phyloP scores from a whole-genome alignment of 92 coral and sea anemone genomes.

The Bergia sp. region DNA sequence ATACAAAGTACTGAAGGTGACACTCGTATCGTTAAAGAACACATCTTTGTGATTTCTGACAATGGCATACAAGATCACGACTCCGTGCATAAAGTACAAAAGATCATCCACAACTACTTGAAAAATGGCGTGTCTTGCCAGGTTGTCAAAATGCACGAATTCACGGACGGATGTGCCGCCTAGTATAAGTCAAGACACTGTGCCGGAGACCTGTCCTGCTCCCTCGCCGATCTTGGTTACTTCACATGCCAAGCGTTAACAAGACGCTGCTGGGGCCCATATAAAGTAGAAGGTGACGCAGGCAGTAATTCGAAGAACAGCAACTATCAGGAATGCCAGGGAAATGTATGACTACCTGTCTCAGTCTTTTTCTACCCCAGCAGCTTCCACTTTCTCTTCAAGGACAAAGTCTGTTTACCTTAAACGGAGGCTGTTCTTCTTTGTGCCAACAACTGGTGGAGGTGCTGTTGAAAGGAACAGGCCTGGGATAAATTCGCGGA shows the following conservation, averaged over 20 bases:
- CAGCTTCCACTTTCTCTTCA: background rate
- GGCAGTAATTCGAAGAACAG: background rate
- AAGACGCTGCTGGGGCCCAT: constrained; percentile 2
- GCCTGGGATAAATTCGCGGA: constrained; percentile 20
- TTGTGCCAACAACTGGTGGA: constrained; percentile 36
- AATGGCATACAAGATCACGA: background rate
- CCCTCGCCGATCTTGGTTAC: constrained; percentile 36
- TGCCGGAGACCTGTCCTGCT: constrained; percentile 43
- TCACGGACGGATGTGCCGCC: too few relatives aligned
- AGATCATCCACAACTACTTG: too few relatives aligned
- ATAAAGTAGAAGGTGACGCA: background rate
- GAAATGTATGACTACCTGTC: background rate
- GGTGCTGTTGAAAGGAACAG: constrained; percentile 38
- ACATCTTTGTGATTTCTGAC: background rate
- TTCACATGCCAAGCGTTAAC: background rate
- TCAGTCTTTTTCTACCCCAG: background rate
- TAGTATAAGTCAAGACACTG: too few relatives aligned
- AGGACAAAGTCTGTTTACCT: constrained; percentile 10
- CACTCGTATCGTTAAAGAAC: background rate
- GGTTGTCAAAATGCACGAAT: too few relatives aligned
- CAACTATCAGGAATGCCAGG: background rate
- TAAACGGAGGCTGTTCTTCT: constrained; percentile 10
- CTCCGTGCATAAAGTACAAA: background rate
- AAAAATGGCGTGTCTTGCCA: too few relatives aligned
- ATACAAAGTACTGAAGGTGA: background rate